phyloP scores from a whole-genome alignment of 2,113 vertebrate genomes.

The Pygathrix nemaeus region DNA sequence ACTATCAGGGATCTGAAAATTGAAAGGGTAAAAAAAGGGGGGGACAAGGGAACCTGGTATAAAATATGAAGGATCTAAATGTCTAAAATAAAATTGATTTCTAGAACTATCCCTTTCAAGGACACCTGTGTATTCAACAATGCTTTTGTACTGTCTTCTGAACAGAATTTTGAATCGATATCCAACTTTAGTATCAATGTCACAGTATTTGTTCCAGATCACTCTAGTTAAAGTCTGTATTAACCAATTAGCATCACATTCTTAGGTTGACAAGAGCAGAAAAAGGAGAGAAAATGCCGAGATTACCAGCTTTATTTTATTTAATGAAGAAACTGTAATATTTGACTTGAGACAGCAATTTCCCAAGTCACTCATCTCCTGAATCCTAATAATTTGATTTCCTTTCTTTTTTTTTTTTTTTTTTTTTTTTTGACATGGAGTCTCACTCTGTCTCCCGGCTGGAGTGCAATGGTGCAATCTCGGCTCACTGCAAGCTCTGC shows the following conservation, averaged over 20 bases:
- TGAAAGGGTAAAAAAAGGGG: conserved; percentile 90
- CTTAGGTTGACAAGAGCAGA: neutral
- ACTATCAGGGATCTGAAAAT: conserved; percentile 95
- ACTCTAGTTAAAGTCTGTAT: neutral
- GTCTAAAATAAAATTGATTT: neutral
- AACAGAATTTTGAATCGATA: neutral
- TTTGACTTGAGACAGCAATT: neutral
- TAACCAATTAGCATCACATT: neutral
- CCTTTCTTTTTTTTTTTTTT: neutral
- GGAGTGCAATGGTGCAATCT: too few species aligned
- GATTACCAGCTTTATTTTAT: neutral
- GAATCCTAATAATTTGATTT: neutral
- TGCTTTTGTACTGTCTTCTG: neutral
- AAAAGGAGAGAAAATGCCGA: neutral
- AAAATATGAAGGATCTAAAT: neutral
- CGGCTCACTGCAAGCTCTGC: too few species aligned
- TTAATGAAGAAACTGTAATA: conserved; percentile 24
- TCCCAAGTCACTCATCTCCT: neutral
- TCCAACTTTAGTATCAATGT: neutral
- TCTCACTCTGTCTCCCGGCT: too few species aligned
- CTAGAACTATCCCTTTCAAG: neutral
- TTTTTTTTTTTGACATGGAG: too few species aligned
- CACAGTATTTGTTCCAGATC: neutral
- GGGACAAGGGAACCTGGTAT: neutral
- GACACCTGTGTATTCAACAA: neutral